Evolutionary conservation across 2,888 invertebrate genomes (phyloP).

Genomic region (Phaonia tiefii): DNA sequence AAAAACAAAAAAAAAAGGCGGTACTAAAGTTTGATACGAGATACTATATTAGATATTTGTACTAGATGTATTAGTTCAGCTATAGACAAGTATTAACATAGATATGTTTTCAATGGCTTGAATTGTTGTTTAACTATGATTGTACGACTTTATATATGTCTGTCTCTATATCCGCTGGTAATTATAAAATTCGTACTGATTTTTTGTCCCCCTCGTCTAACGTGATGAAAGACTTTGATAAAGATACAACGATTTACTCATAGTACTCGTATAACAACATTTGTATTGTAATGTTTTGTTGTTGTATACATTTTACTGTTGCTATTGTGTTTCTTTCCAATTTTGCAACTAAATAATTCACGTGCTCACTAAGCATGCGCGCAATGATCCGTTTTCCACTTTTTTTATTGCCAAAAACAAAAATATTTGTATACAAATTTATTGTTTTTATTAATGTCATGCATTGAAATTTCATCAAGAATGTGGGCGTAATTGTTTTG

Average conservation of each 20-base stretch:
- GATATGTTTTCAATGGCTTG: background rate
- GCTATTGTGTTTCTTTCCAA: background rate
- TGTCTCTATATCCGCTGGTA: conserved; percentile 53
- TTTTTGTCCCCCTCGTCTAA: conserved; percentile 4
- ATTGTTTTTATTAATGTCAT: no score
- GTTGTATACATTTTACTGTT: no score
- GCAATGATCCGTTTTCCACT: no score
- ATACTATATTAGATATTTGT: background rate
- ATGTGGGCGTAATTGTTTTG: no score
- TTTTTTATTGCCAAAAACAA: no score
- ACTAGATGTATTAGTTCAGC: conserved; percentile 16
- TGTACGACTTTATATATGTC: conserved; percentile 1
- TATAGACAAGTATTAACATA: background rate
- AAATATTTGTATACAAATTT: no score
- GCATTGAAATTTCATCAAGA: no score
- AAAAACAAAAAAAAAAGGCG: no score
- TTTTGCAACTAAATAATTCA: conserved; percentile 42
- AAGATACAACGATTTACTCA: background rate
- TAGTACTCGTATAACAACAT: background rate
- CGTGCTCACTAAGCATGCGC: conserved; percentile 34
- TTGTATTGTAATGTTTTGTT: background rate
- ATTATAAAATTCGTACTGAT: no score
- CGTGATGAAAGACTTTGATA: conserved; percentile 14
- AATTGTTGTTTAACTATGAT: background rate
- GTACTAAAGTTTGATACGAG: no score